These are phyloP conservation scores for Troides helena DNA, from an alignment of 2,888 invertebrate species.

Conservation along the genomic window DNA sequence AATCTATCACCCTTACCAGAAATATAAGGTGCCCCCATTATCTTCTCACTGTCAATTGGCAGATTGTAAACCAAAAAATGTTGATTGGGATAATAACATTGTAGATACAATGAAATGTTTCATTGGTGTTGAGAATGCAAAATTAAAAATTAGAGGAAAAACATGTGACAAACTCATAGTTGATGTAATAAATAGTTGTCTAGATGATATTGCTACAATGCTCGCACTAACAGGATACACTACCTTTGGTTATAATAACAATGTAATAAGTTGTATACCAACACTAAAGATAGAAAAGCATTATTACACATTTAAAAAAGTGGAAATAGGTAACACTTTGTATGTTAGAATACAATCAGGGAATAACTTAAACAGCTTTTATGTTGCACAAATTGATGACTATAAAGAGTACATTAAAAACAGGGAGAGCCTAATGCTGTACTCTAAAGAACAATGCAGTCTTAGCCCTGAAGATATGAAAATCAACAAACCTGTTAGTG, in stretches of 20 bases:
- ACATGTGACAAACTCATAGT: slow-evolving; percentile 35
- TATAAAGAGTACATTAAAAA: slow-evolving; percentile 36
- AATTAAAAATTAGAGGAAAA: slow-evolving; percentile 37
- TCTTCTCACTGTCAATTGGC: slow-evolving; percentile 41
- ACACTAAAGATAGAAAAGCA: slow-evolving; percentile 27
- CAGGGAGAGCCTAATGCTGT: slow-evolving; percentile 34
- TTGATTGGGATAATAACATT: slow-evolving; percentile 31
- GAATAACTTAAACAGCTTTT: slow-evolving; percentile 37
- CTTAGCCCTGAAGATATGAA: slow-evolving; percentile 33
- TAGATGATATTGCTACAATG: slow-evolving; percentile 44
- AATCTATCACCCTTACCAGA: slow-evolving; percentile 29
- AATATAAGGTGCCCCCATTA: slow-evolving; percentile 34
- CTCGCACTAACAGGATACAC: slow-evolving; percentile 38
- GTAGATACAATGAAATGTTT: slow-evolving; percentile 41
- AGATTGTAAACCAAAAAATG: slow-evolving; percentile 38
- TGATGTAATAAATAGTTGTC: slow-evolving; percentile 39
- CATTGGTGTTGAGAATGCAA: slow-evolving; percentile 38
- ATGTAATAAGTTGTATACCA: slow-evolving; percentile 25
- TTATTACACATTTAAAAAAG: slow-evolving; percentile 34
- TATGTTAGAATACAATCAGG: slow-evolving; percentile 40
- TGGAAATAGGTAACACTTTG: slow-evolving; percentile 34
- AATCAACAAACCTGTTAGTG: slow-evolving; percentile 36
- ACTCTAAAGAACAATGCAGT: slow-evolving; percentile 32
- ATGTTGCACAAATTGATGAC: slow-evolving; percentile 40
- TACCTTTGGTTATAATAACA: slow-evolving; percentile 33